phyloP scores from a whole-genome alignment of 2,888 invertebrate species.

The Cyclophora punctaria region DNA sequence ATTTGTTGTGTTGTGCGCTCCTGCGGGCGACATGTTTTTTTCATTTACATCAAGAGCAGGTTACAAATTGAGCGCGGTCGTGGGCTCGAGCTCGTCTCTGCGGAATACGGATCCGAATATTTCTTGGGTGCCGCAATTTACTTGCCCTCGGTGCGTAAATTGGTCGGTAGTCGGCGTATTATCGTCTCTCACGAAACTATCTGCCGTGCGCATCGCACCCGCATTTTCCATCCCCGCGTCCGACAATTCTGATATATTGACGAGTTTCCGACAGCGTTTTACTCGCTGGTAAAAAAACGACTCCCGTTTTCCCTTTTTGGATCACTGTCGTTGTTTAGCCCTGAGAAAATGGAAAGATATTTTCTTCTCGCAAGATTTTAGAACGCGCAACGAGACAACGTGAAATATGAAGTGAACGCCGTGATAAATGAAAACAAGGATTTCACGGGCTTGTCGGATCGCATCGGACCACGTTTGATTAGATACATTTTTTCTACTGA shows the following conservation, averaged over 20 bases:
- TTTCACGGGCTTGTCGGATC: slow-evolving; percentile 13
- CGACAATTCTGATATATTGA: slow-evolving; percentile 48
- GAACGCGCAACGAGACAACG: slow-evolving; percentile 23
- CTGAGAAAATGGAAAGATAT: slow-evolving; percentile 29
- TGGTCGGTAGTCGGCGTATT: slow-evolving; percentile 36
- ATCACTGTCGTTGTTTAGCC: slow-evolving; percentile 31
- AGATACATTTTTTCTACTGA: slow-evolving; percentile 16
- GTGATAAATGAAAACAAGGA: slow-evolving; percentile 31
- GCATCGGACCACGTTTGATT: slow-evolving; percentile 24
- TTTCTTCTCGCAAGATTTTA: slow-evolving; percentile 29
- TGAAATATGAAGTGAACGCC: slow-evolving; percentile 32
- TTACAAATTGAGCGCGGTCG: slow-evolving; percentile 9
- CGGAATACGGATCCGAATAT: slow-evolving; percentile 3
- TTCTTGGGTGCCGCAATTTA: slow-evolving; percentile 27
- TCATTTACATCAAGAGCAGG: slow-evolving; percentile 2
- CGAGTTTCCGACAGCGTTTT: slow-evolving; percentile 37
- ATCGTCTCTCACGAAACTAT: slow-evolving; percentile 37
- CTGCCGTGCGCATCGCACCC: slow-evolving; percentile 24
- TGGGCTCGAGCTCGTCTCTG: slow-evolving; percentile 2
- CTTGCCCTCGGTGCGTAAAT: slow-evolving; percentile 37
- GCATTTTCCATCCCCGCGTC: slow-evolving; percentile 26
- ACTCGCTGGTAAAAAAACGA: slow-evolving; percentile 31
- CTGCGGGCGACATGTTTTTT: too few relatives aligned
- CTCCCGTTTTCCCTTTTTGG: slow-evolving; percentile 16
- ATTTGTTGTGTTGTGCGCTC: too few relatives aligned